Percentiles rank a stretch among this genome's conserved stretches.
Evolutionary conservation across 2,888 invertebrate genomes (phyloP).

Genomic region (Diloba caeruleocephala): DNA sequence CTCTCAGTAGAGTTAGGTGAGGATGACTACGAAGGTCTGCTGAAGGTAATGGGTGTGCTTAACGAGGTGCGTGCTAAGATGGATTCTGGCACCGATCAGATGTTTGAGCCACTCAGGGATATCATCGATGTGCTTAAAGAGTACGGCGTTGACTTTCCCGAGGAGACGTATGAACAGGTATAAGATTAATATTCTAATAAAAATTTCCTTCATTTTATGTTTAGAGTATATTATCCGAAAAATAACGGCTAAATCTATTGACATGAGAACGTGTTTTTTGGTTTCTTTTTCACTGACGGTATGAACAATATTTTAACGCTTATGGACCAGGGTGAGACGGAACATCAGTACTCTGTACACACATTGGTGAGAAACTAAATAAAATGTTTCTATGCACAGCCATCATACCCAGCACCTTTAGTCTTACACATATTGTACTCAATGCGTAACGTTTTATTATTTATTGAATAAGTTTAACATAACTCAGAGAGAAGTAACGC

Average conservation of each 20-base stretch:
- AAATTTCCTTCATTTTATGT: neutral
- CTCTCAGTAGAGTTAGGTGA: constrained; percentile 93
- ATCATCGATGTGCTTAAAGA: constrained; percentile 95
- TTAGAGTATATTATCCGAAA: neutral
- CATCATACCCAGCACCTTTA: neutral
- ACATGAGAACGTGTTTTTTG: no score
- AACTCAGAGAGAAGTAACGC: no score
- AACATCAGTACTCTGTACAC: constrained; percentile 76
- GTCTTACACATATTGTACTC: no score
- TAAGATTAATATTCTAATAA: neutral
- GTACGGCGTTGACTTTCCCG: constrained; percentile 96
- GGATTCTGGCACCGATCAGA: constrained; percentile 92
- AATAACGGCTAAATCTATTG: no score
- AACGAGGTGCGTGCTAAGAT: constrained; percentile 93
- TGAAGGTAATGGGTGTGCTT: constrained; percentile 95
- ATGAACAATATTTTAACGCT: constrained; percentile 37
- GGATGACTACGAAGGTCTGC: constrained; percentile 95
- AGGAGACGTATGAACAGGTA: constrained; percentile 93
- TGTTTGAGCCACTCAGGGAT: constrained; percentile 96
- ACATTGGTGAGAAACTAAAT: constrained; percentile 75
- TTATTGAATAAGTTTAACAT: no score
- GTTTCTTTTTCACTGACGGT: neutral
- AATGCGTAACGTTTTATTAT: no score
- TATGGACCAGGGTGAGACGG: constrained; percentile 58
- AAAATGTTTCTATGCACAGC: neutral